These are phyloP conservation scores for Lampris incognitus DNA, from an alignment of 2,113 vertebrate species.

Conservation along the genomic window DNA sequence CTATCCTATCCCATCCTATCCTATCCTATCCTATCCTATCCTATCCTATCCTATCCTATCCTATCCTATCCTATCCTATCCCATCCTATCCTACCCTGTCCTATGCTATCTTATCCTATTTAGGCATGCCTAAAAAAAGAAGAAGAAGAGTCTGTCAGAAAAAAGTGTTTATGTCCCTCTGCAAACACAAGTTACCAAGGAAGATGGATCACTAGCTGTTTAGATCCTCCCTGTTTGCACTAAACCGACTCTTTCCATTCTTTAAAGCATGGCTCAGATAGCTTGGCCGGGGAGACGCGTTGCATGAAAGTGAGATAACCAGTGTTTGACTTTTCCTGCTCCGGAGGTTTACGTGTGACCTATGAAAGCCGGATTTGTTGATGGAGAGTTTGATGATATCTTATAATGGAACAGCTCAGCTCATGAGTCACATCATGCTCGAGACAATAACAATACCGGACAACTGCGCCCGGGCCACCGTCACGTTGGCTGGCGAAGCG, in stretches of 20 bases:
- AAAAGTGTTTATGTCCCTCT: no score
- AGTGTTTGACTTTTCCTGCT: constrained; percentile 58
- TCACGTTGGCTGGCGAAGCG: constrained; percentile 12
- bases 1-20: no score
- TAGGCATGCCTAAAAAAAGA: no score
- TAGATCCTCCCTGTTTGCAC: constrained; percentile 46
- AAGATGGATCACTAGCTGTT: constrained; percentile 14
- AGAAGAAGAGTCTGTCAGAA: no score
- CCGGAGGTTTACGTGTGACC: constrained; percentile 49
- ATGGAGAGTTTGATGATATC: constrained; percentile 45
- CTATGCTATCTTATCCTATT: no score
- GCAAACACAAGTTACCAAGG: no score
- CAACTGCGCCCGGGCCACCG: constrained; percentile 18
- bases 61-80: no score
- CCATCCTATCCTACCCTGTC: no score
- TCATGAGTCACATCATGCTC: constrained; percentile 48
- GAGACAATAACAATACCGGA: constrained; percentile 18
- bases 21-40: no score
- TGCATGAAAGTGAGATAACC: constrained; percentile 59
- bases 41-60: no score
- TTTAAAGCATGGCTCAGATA: constrained; percentile 53
- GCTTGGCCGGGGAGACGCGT: constrained; percentile 44
- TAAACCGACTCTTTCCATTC: constrained; percentile 47
- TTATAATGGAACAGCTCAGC: constrained; percentile 62
- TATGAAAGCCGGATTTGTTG: constrained; percentile 51